Base-by-base conservation (phyloP, 2,797 vertebrate species). In the Erpetoichthys calabaricus region DNA sequence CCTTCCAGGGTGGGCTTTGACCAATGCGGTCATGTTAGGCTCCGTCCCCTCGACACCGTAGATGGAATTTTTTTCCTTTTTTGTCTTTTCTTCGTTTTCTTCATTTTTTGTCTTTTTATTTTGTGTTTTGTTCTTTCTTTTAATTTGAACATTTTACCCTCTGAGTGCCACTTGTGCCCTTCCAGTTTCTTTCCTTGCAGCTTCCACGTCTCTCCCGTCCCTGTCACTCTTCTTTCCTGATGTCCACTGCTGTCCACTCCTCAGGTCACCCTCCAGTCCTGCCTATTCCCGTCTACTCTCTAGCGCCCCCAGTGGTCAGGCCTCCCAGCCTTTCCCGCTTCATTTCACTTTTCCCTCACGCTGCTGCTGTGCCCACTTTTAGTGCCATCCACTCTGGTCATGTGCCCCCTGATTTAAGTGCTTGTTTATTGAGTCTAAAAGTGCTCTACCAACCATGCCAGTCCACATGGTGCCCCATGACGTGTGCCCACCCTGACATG, bases 221-320 rank as follows among this genome's bases (percentile, higher is more conserved):
- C 7, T 4, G 5, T 7, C 6, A 6, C 46, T 9, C 9, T 9
- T 47, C 46, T 47, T 49, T 8, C n/a, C 9, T n/a, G 10, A n/a
- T 42, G 43, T 64, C 42, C 49, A 8, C 43, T 45, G 10, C 6
- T 8, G 6, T 2, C 0, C 0, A 45, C 3, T 4, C 53, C 55
- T 49, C 7, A 7, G 45, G 8, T 10, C 7, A 42, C 10, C 51
- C 60, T 9, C 2, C 4, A 7, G 57, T 42, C 51, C 43, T 10
- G 55, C 47, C 1, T 3, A 44, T 57, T 3, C 5, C 55, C 1
- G 4, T 4, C 4, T 1, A 25, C 49, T 45, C 56, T 71, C 82
- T 25, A 85, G 59, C 77, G 81, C 59, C 87, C 87, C 65, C 85
- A 88, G 25, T 63, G 82, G 86, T 25, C 85, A 86, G 7, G 84